These are phyloP conservation scores for Danio tinwini DNA, from an alignment of 2,797 vertebrate genomes.

Conservation along the genomic window DNA sequence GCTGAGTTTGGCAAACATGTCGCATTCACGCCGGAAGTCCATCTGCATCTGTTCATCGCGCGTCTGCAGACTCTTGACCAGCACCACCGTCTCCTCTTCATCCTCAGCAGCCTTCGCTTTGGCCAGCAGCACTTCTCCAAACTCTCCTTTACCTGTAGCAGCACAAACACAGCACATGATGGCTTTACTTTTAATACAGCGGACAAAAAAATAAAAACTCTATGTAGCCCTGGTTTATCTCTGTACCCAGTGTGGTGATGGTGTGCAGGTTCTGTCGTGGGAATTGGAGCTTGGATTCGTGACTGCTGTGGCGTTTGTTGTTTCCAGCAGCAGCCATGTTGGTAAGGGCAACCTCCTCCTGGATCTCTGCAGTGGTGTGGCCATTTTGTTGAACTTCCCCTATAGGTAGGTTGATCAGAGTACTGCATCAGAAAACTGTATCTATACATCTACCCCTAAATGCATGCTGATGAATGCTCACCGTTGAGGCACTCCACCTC, in stretches of 20 bases:
- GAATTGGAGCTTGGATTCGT: slow-evolving; percentile 81
- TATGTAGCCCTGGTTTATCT: too few species aligned
- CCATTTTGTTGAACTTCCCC: slow-evolving; percentile 78
- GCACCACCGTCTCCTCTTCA: slow-evolving; percentile 77
- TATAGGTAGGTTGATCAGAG: slow-evolving; percentile 7
- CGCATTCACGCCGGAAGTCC: slow-evolving; percentile 84
- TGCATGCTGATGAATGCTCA: slow-evolving; percentile 53
- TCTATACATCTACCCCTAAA: background rate
- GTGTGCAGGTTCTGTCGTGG: slow-evolving; percentile 80
- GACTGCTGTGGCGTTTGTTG: slow-evolving; percentile 82
- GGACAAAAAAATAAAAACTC: too few species aligned
- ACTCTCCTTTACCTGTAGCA: slow-evolving; percentile 82
- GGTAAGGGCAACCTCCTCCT: slow-evolving; percentile 85
- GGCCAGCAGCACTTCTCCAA: slow-evolving; percentile 88
- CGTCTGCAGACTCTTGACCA: slow-evolving; percentile 86
- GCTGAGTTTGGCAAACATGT: slow-evolving; percentile 87
- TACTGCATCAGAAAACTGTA: slow-evolving; percentile 1
- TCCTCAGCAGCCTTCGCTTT: slow-evolving; percentile 79
- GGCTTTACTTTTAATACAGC: too few species aligned
- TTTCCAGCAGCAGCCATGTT: slow-evolving; percentile 69
- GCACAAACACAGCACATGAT: background rate
- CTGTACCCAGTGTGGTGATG: slow-evolving; percentile 85
- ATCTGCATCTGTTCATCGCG: slow-evolving; percentile 85
- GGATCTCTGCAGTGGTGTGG: slow-evolving; percentile 84
- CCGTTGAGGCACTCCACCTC: slow-evolving; percentile 88